These are phyloP conservation scores for Eulemur rubriventer DNA, from an alignment of 2,797 vertebrate species.

Conservation along the genomic window DNA sequence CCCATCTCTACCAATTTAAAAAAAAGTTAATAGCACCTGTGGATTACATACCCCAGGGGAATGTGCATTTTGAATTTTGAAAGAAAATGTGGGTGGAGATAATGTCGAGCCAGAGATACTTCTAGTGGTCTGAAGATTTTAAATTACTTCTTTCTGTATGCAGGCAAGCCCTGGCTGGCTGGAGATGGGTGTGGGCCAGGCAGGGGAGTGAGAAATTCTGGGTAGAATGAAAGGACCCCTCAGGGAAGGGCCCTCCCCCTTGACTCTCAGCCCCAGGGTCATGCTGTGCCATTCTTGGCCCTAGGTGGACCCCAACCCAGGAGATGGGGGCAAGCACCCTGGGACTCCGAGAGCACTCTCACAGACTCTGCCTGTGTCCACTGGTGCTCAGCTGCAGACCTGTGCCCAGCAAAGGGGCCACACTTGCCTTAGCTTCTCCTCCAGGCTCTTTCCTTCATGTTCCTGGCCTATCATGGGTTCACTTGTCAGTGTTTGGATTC, in stretches of 20 bases:
- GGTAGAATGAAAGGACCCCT: neutral
- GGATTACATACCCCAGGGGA: neutral
- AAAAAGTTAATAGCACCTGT: neutral
- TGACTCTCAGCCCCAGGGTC: too few relatives aligned
- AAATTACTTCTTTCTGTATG: neutral
- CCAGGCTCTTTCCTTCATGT: neutral
- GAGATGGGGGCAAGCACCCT: neutral
- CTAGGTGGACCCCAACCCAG: neutral
- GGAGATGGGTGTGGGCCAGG: neutral
- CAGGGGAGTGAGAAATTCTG: neutral
- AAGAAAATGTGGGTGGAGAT: neutral
- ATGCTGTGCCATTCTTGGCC: neutral
- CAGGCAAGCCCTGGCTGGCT: neutral
- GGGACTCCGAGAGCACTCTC: neutral
- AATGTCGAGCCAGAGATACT: neutral
- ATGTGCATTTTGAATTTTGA: neutral
- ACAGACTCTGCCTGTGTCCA: neutral
- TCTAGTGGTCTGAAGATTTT: neutral
- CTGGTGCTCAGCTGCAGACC: neutral
- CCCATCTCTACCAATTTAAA: too few relatives aligned
- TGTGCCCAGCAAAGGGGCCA: fast-evolving
- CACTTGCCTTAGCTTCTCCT: too few relatives aligned
- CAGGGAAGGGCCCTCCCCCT: neutral
- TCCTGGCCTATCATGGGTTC: neutral
- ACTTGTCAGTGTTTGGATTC: neutral